Evolutionary conservation across 1,140 invertebrate genomes (phyloP), one percentile per base, ranked within the genome.

Genomic region (Drosophila sproati): DNA sequence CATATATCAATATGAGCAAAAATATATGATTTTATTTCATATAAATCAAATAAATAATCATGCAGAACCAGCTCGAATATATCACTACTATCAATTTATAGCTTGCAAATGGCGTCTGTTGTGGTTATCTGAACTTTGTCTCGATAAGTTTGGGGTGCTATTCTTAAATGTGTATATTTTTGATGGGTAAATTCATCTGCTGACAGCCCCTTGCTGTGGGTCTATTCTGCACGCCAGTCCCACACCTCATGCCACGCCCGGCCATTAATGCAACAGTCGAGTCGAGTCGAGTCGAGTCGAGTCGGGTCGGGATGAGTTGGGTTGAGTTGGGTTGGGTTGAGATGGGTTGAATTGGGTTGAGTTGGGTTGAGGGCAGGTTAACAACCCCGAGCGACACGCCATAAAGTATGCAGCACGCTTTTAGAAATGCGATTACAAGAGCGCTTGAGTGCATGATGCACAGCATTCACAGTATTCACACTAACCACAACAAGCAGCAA

Each of bases 381-480:
- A 89, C 85, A 89, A 88, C 83, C 83, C 63, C 83, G 34, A 72
- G 50, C 34, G 50, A 61, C 69, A 66, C 78, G 62, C 62, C 82
- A 60, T 74, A 80, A 78, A 82, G 82, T 73, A 87, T 77, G 82
- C 82, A 87, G 73, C 77, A 74, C 80, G 77, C 83, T 83, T 87
- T 78, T 56, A 74, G 83, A 75, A 88, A 87, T 88, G 83, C 55
- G 83, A 87, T 87, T 88, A 87, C 73, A 77, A 87, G 79, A 57
- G 67, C 63, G 41, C 83, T 79, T 69, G 76, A 87, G 82, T 88
- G 82, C 83, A 88, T 69, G 75, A 70, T 71, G 67, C 83, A 85
- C 77, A 83, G 80, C 20, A 20, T 20, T 20, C 20, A 20, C 20
- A 20, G 20, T 20, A 20, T 20, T 20, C 20, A 20, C 20, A 20